Base-by-base conservation (phyloP, 2,113 vertebrate species). In the Lamprologus sp. region DNA sequence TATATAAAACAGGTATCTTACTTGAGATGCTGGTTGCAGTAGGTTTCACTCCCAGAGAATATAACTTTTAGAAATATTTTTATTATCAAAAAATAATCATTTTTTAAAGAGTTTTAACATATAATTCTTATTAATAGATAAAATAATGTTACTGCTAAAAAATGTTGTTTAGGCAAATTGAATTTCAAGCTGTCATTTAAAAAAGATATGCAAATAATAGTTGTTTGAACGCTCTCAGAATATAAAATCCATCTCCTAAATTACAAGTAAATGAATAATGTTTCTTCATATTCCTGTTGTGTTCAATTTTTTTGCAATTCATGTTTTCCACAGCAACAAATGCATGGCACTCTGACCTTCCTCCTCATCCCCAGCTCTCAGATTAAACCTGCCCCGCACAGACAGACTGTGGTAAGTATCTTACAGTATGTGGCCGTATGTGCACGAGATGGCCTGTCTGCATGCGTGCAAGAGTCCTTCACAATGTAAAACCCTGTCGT, bases 291-390 rank as follows among this genome's bases (percentile, higher is more conserved):
- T 70, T 51, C 63, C 82, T 40, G 23, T 42, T 2, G 21, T 88
- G 49, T 87, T 84, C 87, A 70, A 73, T 81, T 77, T 37, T 37
- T 75, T 68, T n/a, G 9, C 23, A 13, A 84, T 63, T 54, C 26
- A 2, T 84, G 53, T 87, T 51, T 87, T 92, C 63, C 92, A 31
- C 95, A 99, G 98, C 97, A 97, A 93, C 97, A 98, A 92, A 99
- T 99, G 98, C 98, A 99, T 3, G 98, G 98, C 81, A 97, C 98
- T 45, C 96, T 99, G 93, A 98, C 98, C 54, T 99, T 99, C 90
- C 97, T 99, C 21, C 96, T 99, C 94, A 98, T 98, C 94, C 98
- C 98, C 49, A 98, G 97, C 94, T 97, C 98, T 81, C 98, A 98
- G 89, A 97, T 94, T 93, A 99, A 97, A 92, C 95, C 96, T 15